phyloP scores from a whole-genome alignment of 1,140 invertebrate species.

The Formica exsecta region DNA sequence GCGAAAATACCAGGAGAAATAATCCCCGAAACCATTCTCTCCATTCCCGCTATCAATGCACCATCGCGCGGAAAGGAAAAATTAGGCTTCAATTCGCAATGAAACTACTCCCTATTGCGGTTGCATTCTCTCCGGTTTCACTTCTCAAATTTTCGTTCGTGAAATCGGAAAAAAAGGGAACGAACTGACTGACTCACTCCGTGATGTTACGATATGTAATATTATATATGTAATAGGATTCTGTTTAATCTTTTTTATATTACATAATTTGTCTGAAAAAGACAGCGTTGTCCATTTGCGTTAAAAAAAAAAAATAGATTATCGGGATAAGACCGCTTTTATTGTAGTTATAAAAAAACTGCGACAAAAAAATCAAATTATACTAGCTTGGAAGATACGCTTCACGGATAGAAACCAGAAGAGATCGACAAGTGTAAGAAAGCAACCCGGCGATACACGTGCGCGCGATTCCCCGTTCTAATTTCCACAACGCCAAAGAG shows the following conservation, averaged over 20 bases:
- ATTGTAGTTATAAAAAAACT: not conserved
- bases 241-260: no score
- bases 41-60: not conserved
- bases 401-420: not conserved
- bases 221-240: no score
- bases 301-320: not conserved
- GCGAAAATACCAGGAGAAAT: slow-evolving; percentile 52
- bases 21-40: slow-evolving; percentile 27
- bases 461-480: slow-evolving; percentile 32
- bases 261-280: not conserved
- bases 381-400: not conserved
- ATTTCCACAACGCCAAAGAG: slow-evolving; percentile 10
- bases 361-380: not conserved
- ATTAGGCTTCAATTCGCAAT: slow-evolving; percentile 69
- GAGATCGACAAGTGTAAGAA: slow-evolving; percentile 30
- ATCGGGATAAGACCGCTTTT: not conserved
- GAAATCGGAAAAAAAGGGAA: not conserved
- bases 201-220: no score
- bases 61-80: slow-evolving; percentile 53
- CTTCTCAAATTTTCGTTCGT: slow-evolving; percentile 37
- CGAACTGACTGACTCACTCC: no score
- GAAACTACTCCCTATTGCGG: slow-evolving; percentile 19
- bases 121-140: slow-evolving; percentile 63
- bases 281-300: not conserved
- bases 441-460: not conserved